phyloP scores from a whole-genome alignment of 1,140 invertebrate genomes.

The Lethrus apterus region DNA sequence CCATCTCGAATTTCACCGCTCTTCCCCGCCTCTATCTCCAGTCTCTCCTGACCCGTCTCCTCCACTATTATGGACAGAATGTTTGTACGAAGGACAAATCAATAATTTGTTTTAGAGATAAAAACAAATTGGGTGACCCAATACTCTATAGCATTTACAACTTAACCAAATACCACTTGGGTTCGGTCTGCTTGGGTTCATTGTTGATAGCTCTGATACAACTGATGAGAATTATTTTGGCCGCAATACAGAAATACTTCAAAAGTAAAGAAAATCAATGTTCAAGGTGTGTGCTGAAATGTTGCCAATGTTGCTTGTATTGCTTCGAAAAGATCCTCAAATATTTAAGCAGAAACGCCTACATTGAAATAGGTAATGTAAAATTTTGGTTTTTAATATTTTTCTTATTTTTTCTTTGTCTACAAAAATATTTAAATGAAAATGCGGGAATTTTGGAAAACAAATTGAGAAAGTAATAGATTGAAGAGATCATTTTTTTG shows the following conservation, averaged over 20 bases:
- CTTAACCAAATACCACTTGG: slow-evolving; percentile 62
- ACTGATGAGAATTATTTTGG: slow-evolving; percentile 41
- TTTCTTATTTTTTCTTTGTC: no score
- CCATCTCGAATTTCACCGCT: no score
- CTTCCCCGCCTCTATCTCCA: no score
- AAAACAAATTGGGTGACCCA: slow-evolving; percentile 50
- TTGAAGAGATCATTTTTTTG: no score
- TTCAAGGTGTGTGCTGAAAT: slow-evolving; percentile 44
- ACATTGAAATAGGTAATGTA: slow-evolving; percentile 63
- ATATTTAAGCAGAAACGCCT: slow-evolving; percentile 69
- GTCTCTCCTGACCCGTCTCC: no score
- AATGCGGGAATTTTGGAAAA: no score
- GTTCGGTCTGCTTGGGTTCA: slow-evolving; percentile 68
- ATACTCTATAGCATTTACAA: slow-evolving; percentile 50
- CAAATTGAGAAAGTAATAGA: not conserved
- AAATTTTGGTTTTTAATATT: no score
- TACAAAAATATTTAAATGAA: no score
- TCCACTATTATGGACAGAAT: not conserved
- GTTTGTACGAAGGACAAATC: no score
- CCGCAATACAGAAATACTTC: slow-evolving; percentile 22
- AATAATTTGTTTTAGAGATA: slow-evolving; percentile 49
- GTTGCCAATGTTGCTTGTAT: slow-evolving; percentile 65
- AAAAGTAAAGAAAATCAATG: slow-evolving; percentile 42
- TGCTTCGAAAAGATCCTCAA: slow-evolving; percentile 68
- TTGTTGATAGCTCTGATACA: slow-evolving; percentile 65